Percentiles rank a stretch among this genome's conserved stretches.
Conservation (phyloP, 2,113 vertebrate species). For the Rhineura floridana region DNA sequence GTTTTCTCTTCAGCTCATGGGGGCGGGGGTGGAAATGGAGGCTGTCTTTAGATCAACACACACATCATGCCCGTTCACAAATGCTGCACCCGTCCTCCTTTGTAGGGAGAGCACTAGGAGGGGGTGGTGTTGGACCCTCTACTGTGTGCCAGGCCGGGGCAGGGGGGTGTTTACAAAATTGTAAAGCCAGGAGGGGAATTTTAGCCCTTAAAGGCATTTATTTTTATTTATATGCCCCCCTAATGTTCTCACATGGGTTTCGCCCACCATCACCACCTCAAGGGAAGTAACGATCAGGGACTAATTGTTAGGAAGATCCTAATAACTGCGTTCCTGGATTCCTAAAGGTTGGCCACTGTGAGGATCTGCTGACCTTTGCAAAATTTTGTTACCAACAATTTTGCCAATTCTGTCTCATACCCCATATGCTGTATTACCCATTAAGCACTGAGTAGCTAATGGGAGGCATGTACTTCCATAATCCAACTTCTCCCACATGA, state of each 20-base stretch:
- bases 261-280: rapidly evolving
- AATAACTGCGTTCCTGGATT: not conserved
- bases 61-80: not conserved
- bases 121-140: not conserved
- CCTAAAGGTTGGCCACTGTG: rapidly evolving
- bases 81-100: not conserved
- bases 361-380: not conserved
- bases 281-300: not conserved
- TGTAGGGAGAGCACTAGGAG: constrained; percentile 20
- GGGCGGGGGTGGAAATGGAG: constrained; percentile 72
- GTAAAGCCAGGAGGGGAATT: rapidly evolving
- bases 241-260: not conserved
- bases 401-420: not conserved
- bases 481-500: not conserved
- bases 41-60: constrained; percentile 35
- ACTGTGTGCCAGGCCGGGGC: not conserved
- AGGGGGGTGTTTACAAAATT: not conserved
- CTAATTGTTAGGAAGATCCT: not conserved
- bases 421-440: not conserved
- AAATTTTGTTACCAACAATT: rapidly evolving
- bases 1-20: constrained; percentile 72
- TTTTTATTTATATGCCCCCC: not conserved
- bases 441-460: not conserved
- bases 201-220: not conserved
- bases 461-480: not conserved